Evolutionary conservation across 1,140 invertebrate genomes (phyloP).

Genomic region (Ooceraea biroi): DNA sequence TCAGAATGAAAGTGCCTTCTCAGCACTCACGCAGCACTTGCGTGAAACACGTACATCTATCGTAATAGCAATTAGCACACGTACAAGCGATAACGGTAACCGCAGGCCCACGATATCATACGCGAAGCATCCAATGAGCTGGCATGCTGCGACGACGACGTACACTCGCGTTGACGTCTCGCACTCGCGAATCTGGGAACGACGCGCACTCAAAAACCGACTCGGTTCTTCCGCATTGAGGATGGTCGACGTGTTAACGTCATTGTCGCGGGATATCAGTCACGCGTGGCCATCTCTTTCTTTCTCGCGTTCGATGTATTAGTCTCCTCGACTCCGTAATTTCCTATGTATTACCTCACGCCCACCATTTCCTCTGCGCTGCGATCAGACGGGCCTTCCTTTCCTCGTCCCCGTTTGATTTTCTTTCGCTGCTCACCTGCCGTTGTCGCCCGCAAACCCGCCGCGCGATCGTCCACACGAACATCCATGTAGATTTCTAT

Average conservation of each 20-base stretch:
- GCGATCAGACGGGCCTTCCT: constrained; percentile 11
- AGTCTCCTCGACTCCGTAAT: constrained; percentile 40
- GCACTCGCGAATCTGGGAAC: constrained; percentile 34
- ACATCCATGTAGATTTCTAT: constrained; percentile 59
- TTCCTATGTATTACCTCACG: constrained; percentile 55
- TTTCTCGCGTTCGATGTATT: constrained; percentile 26
- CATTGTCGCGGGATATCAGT: constrained; percentile 46
- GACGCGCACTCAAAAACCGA: constrained; percentile 34
- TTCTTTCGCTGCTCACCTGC: constrained; percentile 57
- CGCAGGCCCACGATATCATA: not conserved
- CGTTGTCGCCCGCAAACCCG: constrained; percentile 27
- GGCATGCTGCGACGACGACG: not conserved
- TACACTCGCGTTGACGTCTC: constrained; percentile 9
- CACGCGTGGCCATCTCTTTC: constrained; percentile 13
- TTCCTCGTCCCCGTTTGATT: constrained; percentile 36
- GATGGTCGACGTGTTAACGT: constrained; percentile 22
- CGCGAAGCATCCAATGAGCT: constrained; percentile 11
- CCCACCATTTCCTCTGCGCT: constrained; percentile 50
- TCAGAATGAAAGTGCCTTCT: not conserved
- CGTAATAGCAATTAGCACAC: constrained; percentile 13
- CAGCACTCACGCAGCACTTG: not conserved
- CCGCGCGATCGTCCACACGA: constrained; percentile 7
- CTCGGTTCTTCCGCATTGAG: not conserved
- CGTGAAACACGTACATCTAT: constrained; percentile 14
- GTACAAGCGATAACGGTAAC: constrained; percentile 6